Evolutionary conservation across 2,888 invertebrate species (phyloP), one percentile per base, ranked within the genome.

Genomic region (Erebia ligea): DNA sequence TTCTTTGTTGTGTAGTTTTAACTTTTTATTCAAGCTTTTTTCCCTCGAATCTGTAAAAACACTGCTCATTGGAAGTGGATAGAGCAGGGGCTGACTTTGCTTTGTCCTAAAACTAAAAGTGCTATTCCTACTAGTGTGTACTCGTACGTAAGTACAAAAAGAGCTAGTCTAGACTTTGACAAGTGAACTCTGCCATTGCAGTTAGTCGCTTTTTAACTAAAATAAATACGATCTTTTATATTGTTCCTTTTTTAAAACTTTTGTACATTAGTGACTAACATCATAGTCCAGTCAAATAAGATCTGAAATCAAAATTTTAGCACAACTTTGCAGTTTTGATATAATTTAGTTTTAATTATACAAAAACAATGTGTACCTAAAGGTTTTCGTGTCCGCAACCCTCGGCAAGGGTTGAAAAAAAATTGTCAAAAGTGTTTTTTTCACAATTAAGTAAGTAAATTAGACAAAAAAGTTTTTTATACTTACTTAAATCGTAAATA

Each of bases 81-180:
- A 48, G 62, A 45, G 21, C 21, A 10, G 17, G 42, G 19, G 42
- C 25, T 66, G 70, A 70, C 69, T 70, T 71, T 69, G 56, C 72
- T 74, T 74, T 74, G 72, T 70, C 68, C 68, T 68, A 63, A 62
- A 59, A 67, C 42, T 48, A 70, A 70, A 67, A 64, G 61, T 73
- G 68, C 68, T 42, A 48, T 68, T 70, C 40, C 68, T 56, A 54
- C 65, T 57, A 66, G 57, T 66, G 21, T 15, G 11, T 11, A 66
- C 56, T 56, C 21, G 21, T 17, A 52, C 2, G 9, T 56, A 56
- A 11, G 19, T 56, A 56, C 21, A 19, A 21, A 54, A 17, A 42
- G 34, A 17, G 40, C 17, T 40, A 59, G 40, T 59, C 59, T 59
- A 59, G 59, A 59, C 40, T 34, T 25, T 57, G 57, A 57, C 13